Evolutionary conservation across 2,888 invertebrate species (phyloP), one percentile per base, ranked within the genome.

Genomic region (Lochmaea crataegi): DNA sequence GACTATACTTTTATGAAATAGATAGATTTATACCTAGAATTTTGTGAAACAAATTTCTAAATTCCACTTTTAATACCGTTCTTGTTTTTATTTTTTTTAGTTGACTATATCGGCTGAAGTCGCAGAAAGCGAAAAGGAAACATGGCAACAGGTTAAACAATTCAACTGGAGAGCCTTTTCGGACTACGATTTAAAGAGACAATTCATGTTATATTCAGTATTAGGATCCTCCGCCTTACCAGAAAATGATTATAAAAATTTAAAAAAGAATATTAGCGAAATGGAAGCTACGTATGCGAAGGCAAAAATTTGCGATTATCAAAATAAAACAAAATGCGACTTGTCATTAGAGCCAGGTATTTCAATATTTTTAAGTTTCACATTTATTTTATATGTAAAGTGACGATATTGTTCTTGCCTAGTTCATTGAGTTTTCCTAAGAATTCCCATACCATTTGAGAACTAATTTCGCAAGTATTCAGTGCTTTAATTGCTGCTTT

Each of bases 241-340:
- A 0, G 92, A 92, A 79, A 90, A 92, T 16, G 91, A 92, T 79
- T 91, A 90, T 81, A 89, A 89, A 74, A 88, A 89, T 68, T 87
- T 92, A 51, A 89, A 91, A 83, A 89, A 90, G 78, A 89, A 90
- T 0, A 88, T 92, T 2, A 91, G 92, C 0, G 90, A 91, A 7
- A 95, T 96, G 95, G 90, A 93, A 81, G 89, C 91, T 0, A 92
- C 92, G 77, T 95, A 93, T 82, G 92, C 94, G 0, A 94, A 91
- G 12, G 91, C 94, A 0, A 94, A 93, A 85, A 90, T 95, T 18
- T 95, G 95, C 82, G 90, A 91, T n/a, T 94, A 86, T 79, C 90
- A 90, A 53, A 87, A 93, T 76, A 82, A 83, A 0, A 86, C 83
- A 0, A 92, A 92, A 78, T 94, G 95, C 80, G 91, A 94, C 82